phyloP scores from a whole-genome alignment of 1,140 invertebrate genomes.

The Ruditapes philippinarum region DNA sequence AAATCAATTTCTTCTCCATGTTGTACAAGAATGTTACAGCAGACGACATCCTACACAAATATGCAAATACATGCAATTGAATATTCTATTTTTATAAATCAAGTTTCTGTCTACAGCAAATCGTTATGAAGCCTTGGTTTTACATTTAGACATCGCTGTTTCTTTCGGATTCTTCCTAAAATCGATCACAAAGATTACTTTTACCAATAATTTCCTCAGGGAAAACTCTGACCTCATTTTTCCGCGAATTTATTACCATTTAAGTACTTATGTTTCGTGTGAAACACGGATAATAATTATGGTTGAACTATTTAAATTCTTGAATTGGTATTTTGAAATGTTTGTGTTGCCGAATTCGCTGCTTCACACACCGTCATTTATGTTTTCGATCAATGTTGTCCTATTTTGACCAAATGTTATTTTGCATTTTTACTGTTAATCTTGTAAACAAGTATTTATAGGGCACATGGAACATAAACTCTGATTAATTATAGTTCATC shows the following conservation, averaged over 20 bases:
- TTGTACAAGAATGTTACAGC: neutral
- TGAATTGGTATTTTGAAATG: no score
- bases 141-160: neutral
- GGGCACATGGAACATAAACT: no score
- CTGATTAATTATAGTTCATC: no score
- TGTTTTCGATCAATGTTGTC: no score
- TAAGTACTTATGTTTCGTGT: neutral
- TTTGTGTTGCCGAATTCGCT: no score
- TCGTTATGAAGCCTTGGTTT: neutral
- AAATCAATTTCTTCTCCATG: neutral
- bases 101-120: neutral
- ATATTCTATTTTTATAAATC: neutral
- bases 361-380: no score
- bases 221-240: neutral
- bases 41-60: no score
- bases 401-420: no score
- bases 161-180: neutral
- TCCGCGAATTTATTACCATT: neutral
- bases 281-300: no score
- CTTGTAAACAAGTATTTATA: no score
- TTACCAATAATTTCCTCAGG: neutral
- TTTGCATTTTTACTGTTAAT: no score
- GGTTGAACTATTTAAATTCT: no score
- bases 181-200: neutral
- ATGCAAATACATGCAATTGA: neutral